A percentile compares a stretch with the other conserved stretches of the same genome.
Conservation (phyloP, 2,113 vertebrate genomes). For the Myiagra hebetior region DNA sequence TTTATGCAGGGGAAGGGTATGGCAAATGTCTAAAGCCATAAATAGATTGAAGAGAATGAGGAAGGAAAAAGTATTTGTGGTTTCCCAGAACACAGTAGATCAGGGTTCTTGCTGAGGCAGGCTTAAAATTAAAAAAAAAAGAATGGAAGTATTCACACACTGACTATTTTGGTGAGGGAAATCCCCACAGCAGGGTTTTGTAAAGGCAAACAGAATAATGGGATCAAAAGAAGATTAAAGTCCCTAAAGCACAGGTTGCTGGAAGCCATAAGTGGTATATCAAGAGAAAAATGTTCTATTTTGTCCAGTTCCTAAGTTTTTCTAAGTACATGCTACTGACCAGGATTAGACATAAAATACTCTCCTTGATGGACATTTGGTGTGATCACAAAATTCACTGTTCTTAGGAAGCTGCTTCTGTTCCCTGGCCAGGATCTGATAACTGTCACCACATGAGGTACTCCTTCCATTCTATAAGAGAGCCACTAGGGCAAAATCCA, state of each 20-base stretch:
- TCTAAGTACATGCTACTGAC: neutral
- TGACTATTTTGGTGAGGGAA: neutral
- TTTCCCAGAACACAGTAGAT: neutral
- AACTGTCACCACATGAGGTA: neutral
- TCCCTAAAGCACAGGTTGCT: neutral
- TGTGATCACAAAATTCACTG: neutral
- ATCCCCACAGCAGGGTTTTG: neutral
- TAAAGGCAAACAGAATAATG: neutral
- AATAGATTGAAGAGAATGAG: neutral
- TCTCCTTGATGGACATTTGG: neutral
- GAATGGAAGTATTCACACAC: neutral
- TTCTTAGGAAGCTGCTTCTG: neutral
- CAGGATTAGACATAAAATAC: neutral
- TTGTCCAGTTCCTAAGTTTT: neutral
- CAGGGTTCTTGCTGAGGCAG: neutral
- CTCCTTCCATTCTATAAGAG: neutral
- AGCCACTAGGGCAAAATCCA: neutral
- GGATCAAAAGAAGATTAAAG: constrained; percentile 2
- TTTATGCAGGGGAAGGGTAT: neutral
- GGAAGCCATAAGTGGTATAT: neutral
- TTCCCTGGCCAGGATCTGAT: neutral
- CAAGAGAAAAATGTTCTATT: neutral
- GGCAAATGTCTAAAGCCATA: neutral
- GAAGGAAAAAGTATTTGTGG: neutral
- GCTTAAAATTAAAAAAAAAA: neutral